Conservation (phyloP, 2,113 vertebrate species). For the Microtus oregoni region DNA sequence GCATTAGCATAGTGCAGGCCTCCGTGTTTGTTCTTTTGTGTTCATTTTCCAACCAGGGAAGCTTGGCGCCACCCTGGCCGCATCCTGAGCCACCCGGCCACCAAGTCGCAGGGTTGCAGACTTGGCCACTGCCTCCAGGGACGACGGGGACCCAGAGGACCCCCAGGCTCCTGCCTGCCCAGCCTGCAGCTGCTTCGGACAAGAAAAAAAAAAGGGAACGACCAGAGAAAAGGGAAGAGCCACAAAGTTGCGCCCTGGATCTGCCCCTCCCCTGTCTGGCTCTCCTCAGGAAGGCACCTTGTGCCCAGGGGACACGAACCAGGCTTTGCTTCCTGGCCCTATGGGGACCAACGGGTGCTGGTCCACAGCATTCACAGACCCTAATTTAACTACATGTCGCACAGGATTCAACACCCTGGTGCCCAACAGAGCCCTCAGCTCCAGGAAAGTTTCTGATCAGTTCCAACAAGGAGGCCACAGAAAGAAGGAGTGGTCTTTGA, state of each 20-base stretch:
- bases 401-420: background rate
- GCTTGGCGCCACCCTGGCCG: constrained; percentile 65
- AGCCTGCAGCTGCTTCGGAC: too few species aligned
- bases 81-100: constrained; percentile 70
- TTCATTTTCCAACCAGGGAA: constrained; percentile 69
- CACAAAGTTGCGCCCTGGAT: background rate
- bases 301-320: background rate
- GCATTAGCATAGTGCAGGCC: constrained; percentile 83
- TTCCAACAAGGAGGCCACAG: background rate
- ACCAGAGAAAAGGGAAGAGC: background rate
- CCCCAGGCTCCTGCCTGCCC: background rate
- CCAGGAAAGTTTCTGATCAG: background rate
- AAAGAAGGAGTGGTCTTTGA: background rate
- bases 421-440: background rate
- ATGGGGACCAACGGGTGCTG: rapidly evolving
- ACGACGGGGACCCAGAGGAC: constrained; percentile 64
- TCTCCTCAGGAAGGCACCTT: background rate
- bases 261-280: background rate
- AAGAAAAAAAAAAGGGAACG: background rate
- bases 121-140: background rate
- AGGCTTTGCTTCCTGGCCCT: background rate
- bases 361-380: constrained; percentile 27
- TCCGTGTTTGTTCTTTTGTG: constrained; percentile 77
- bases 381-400: background rate
- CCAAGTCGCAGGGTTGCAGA: constrained; percentile 77